phyloP scores from a whole-genome alignment of 1,140 invertebrate species.

The Caerostris darwini region DNA sequence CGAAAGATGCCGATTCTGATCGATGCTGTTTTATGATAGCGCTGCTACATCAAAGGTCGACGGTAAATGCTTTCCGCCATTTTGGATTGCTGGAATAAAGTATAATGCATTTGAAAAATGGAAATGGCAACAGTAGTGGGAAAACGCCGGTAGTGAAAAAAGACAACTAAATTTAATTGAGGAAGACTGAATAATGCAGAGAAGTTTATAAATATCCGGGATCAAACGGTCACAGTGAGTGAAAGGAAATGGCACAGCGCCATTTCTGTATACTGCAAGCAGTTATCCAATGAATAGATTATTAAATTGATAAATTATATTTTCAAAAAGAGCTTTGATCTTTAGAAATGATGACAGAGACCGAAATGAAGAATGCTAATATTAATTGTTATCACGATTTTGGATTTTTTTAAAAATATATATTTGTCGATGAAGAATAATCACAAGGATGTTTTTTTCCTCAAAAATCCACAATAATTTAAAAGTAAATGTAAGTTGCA shows the following conservation, averaged over 20 bases:
- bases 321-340: neutral
- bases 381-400: neutral
- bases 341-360: neutral
- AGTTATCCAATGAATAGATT: constrained; percentile 14
- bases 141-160: neutral
- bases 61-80: neutral
- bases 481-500: no score
- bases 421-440: neutral
- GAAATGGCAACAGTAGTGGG: neutral
- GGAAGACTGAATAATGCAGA: neutral
- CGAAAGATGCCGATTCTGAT: neutral
- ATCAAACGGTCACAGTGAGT: neutral
- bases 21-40: neutral
- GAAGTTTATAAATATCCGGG: constrained; percentile 18
- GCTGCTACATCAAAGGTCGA: neutral
- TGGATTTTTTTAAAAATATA: neutral
- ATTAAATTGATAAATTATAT: neutral
- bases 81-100: neutral
- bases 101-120: neutral
- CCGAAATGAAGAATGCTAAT: neutral
- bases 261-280: neutral
- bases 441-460: no score
- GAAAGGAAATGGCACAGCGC: neutral
- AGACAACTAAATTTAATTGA: neutral
- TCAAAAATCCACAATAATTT: no score